phyloP scores from a whole-genome alignment of 2,888 invertebrate species.

The Isotomurus palustris region DNA sequence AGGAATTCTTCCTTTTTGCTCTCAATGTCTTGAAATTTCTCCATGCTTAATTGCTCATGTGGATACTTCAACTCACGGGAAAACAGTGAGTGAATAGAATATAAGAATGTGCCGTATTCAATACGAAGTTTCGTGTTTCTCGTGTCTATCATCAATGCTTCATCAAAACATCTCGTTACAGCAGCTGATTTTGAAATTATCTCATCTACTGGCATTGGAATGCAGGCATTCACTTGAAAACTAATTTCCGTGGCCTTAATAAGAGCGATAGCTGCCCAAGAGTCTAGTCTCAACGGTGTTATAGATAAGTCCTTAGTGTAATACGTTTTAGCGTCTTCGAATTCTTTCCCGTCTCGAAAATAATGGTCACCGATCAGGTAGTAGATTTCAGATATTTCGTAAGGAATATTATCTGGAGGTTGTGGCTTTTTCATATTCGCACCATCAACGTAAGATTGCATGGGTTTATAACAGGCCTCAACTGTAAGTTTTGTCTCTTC shows the following conservation, averaged over 20 bases:
- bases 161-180: slow-evolving; percentile 73
- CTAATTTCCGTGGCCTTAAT: slow-evolving; percentile 73
- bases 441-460: slow-evolving; percentile 21
- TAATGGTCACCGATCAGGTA: slow-evolving; percentile 89
- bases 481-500: slow-evolving; percentile 61
- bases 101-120: slow-evolving; percentile 85
- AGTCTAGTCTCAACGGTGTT: slow-evolving; percentile 72
- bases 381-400: slow-evolving; percentile 65
- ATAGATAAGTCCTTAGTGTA: slow-evolving; percentile 78
- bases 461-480: too few species aligned
- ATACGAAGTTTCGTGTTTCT: slow-evolving; percentile 76
- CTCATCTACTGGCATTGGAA: slow-evolving; percentile 47
- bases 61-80: slow-evolving; percentile 69
- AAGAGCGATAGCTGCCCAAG: slow-evolving; percentile 88
- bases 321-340: slow-evolving; percentile 67
- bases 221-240: slow-evolving; percentile 65
- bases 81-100: slow-evolving; percentile 83
- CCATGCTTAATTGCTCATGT: slow-evolving; percentile 51
- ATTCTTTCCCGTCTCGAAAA: slow-evolving; percentile 82
- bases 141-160: slow-evolving; percentile 69
- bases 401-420: slow-evolving; percentile 7
- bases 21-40: slow-evolving; percentile 61
- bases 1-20: slow-evolving; percentile 74
- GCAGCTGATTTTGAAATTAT: slow-evolving; percentile 60
- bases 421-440: slow-evolving; percentile 4